Evolutionary conservation across 1,140 invertebrate species (phyloP).

Genomic region (Palaemon carinicauda): DNA sequence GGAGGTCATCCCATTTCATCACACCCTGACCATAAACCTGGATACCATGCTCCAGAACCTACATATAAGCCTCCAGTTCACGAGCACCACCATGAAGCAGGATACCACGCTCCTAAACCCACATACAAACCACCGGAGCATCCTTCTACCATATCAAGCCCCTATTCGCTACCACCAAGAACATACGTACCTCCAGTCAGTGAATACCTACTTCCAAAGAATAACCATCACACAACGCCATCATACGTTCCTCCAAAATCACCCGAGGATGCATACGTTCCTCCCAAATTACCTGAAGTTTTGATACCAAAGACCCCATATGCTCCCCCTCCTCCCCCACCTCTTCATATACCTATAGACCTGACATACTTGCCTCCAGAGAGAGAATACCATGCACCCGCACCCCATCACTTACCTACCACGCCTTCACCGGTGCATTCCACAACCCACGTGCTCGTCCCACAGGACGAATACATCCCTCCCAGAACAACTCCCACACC

Average conservation of each 20-base stretch:
- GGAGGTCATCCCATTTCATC: neutral
- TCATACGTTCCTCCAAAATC: neutral
- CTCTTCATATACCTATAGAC: neutral
- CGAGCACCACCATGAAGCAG: neutral
- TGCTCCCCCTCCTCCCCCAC: neutral
- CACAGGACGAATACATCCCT: neutral
- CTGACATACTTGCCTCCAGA: neutral
- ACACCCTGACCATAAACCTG: neutral
- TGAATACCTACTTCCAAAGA: too few species aligned
- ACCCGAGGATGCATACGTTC: neutral
- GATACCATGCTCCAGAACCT: neutral
- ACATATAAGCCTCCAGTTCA: neutral
- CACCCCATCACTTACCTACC: neutral
- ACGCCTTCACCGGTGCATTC: neutral
- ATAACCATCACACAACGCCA: too few species aligned
- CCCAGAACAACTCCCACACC: slow-evolving; percentile 14
- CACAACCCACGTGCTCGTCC: neutral
- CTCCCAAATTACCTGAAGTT: neutral
- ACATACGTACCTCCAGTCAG: too few species aligned
- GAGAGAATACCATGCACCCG: neutral
- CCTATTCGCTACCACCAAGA: too few species aligned
- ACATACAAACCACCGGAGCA: neutral
- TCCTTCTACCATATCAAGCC: neutral
- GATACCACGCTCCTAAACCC: neutral
- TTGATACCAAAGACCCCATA: neutral